Percentiles rank a stretch among this genome's conserved stretches.
Evolutionary conservation across 1,140 invertebrate genomes (phyloP).

Genomic region (Eciton burchellii): DNA sequence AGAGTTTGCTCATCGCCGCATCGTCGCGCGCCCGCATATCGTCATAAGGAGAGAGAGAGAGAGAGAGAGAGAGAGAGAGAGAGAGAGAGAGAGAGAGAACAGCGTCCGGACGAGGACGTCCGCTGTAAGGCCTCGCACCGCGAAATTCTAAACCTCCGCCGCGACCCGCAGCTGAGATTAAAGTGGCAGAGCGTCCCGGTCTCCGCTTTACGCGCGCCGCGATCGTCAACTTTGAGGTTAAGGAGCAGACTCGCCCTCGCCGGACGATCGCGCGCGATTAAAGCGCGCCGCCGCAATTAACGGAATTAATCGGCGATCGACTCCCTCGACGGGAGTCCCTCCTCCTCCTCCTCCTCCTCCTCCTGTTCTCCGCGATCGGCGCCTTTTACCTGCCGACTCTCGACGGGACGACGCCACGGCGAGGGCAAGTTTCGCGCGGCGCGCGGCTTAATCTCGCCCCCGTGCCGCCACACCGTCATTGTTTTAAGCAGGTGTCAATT

Average conservation of each 20-base stretch:
- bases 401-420: too few relatives aligned
- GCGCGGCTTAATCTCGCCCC: constrained; percentile 30
- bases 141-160: constrained; percentile 31
- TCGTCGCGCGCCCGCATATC: constrained; percentile 57
- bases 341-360: too few relatives aligned
- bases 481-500: constrained; percentile 75
- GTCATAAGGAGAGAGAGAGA: constrained; percentile 30
- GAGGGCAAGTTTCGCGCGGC: background rate
- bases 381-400: too few relatives aligned
- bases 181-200: background rate
- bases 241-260: too few relatives aligned
- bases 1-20: too few relatives aligned
- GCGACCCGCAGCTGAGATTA: background rate
- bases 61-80: constrained; percentile 40
- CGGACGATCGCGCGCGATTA: too few relatives aligned
- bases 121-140: constrained; percentile 22
- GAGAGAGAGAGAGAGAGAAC: constrained; percentile 33
- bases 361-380: too few relatives aligned
- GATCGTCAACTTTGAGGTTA: background rate
- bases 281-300: too few relatives aligned
- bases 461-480: constrained; percentile 26
- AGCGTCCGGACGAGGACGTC: constrained; percentile 20
- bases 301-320: too few relatives aligned
- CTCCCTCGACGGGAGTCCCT: too few relatives aligned
- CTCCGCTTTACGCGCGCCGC: background rate